Evolutionary conservation across 1,140 invertebrate species (phyloP).

Genomic region (Coelopa frigida): DNA sequence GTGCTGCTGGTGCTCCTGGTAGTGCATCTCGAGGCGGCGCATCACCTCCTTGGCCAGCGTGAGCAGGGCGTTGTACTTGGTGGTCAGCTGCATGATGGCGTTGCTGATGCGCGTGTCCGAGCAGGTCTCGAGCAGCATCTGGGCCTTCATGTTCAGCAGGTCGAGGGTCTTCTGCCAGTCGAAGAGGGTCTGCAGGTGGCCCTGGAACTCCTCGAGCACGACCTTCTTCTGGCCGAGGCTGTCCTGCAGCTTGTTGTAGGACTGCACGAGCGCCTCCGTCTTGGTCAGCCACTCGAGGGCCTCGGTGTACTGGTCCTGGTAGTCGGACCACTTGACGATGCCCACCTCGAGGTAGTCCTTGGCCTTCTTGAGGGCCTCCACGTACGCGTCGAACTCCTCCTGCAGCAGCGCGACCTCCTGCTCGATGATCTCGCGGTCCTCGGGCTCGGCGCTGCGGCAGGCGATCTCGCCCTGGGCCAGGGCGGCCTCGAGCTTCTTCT

Average conservation of each 20-base stretch:
- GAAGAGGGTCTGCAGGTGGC: slow-evolving; percentile 81
- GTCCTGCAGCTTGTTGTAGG: slow-evolving; percentile 84
- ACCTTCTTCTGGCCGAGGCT: slow-evolving; percentile 83
- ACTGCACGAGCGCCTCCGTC: slow-evolving; percentile 78
- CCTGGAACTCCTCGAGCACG: slow-evolving; percentile 83
- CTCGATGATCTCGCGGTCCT: slow-evolving; percentile 84
- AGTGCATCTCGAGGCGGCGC: slow-evolving; percentile 80
- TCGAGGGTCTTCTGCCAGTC: slow-evolving; percentile 92
- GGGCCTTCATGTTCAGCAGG: slow-evolving; percentile 83
- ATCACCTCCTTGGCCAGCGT: slow-evolving; percentile 89
- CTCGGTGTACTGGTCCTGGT: slow-evolving; percentile 87
- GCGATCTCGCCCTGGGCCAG: slow-evolving; percentile 75
- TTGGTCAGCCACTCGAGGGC: slow-evolving; percentile 81
- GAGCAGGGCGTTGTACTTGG: slow-evolving; percentile 87
- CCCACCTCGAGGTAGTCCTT: slow-evolving; percentile 80
- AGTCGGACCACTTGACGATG: slow-evolving; percentile 92
- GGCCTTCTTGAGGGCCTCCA: slow-evolving; percentile 66
- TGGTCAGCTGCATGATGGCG: slow-evolving; percentile 86
- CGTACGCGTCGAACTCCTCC: slow-evolving; percentile 78
- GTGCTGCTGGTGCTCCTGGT: slow-evolving; percentile 87
- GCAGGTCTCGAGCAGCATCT: slow-evolving; percentile 82
- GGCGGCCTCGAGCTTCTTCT: slow-evolving; percentile 73
- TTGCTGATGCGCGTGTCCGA: slow-evolving; percentile 90
- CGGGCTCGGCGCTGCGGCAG: slow-evolving; percentile 71
- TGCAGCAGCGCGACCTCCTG: slow-evolving; percentile 82